Evolutionary conservation across 2,888 invertebrate species (phyloP).

Genomic region (Myathropa florea): DNA sequence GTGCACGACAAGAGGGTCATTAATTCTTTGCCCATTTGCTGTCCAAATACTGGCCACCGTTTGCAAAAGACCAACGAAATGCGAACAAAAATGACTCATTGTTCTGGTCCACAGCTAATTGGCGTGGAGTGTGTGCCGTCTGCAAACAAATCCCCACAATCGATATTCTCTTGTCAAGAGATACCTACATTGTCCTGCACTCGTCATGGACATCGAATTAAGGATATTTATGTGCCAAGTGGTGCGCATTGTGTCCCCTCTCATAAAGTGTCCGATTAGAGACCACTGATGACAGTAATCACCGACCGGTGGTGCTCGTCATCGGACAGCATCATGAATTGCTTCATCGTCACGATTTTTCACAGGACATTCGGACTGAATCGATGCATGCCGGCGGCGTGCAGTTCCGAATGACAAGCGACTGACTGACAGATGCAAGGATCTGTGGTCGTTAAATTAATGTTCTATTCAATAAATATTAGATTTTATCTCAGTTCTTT

Average conservation of each 20-base stretch:
- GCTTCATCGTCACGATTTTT: slow-evolving; percentile 59
- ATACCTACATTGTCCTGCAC: slow-evolving; percentile 34
- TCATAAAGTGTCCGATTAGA: slow-evolving; percentile 61
- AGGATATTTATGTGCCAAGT: slow-evolving; percentile 60
- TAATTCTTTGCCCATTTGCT: slow-evolving; percentile 60
- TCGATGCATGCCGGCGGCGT: slow-evolving; percentile 65
- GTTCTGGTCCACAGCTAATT: slow-evolving; percentile 61
- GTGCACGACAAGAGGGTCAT: slow-evolving; percentile 42
- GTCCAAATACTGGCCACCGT: slow-evolving; percentile 56
- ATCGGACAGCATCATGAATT: slow-evolving; percentile 32
- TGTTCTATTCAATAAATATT: slow-evolving; percentile 66
- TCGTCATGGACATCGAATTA: slow-evolving; percentile 53
- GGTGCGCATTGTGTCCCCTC: slow-evolving; percentile 26
- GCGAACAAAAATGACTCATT: slow-evolving; percentile 23
- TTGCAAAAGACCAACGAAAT: slow-evolving; percentile 26
- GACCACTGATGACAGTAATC: slow-evolving; percentile 59
- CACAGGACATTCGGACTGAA: slow-evolving; percentile 51
- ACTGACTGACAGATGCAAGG: slow-evolving; percentile 64
- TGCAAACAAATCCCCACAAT: slow-evolving; percentile 59
- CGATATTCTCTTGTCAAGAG: slow-evolving; percentile 2
- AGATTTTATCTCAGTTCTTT: slow-evolving; percentile 7
- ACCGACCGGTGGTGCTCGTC: slow-evolving; percentile 46
- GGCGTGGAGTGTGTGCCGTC: slow-evolving; percentile 35
- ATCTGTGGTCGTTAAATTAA: slow-evolving; percentile 66
- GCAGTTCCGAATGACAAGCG: slow-evolving; percentile 2